These are phyloP conservation scores for Seriola quinqueradiata DNA, from an alignment of 2,113 vertebrate genomes.

Conservation along the genomic window DNA sequence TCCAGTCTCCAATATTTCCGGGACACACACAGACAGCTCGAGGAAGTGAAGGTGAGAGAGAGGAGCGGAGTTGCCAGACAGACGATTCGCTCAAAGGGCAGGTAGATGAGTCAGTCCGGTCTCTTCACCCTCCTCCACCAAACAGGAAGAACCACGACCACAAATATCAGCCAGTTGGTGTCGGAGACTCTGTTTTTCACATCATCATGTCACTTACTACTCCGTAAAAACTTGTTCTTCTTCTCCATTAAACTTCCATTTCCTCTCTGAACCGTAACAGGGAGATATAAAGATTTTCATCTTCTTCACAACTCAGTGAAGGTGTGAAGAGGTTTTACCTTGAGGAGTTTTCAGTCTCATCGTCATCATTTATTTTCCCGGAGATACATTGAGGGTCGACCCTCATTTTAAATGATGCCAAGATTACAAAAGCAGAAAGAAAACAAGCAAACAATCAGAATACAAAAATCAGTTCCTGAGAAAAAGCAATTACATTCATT, in stretches of 20 bases:
- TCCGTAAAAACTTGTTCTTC: no score
- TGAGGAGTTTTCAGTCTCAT: no score
- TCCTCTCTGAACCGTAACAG: background rate
- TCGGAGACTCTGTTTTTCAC: no score
- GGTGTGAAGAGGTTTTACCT: background rate
- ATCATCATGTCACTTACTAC: no score
- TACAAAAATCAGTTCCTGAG: no score
- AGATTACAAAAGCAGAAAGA: no score
- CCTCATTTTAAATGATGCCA: no score
- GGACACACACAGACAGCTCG: slow-evolving; percentile 31
- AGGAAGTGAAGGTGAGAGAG: slow-evolving; percentile 17
- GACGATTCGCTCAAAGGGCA: slow-evolving; percentile 48
- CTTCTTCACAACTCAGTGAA: background rate
- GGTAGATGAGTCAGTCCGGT: slow-evolving; percentile 29
- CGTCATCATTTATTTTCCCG: no score
- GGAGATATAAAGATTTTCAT: background rate
- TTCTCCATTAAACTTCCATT: background rate
- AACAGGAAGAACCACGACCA: background rate
- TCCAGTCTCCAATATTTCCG: slow-evolving; percentile 53
- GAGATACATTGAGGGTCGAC: no score
- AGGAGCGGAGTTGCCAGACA: slow-evolving; percentile 10
- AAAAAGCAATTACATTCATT: no score
- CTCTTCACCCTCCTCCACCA: background rate
- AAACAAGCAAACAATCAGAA: no score
- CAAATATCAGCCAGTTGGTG: background rate